Evolutionary conservation across 2,113 vertebrate species (phyloP), one percentile per base, ranked within the genome.

Genomic region (Piprites chloris): DNA sequence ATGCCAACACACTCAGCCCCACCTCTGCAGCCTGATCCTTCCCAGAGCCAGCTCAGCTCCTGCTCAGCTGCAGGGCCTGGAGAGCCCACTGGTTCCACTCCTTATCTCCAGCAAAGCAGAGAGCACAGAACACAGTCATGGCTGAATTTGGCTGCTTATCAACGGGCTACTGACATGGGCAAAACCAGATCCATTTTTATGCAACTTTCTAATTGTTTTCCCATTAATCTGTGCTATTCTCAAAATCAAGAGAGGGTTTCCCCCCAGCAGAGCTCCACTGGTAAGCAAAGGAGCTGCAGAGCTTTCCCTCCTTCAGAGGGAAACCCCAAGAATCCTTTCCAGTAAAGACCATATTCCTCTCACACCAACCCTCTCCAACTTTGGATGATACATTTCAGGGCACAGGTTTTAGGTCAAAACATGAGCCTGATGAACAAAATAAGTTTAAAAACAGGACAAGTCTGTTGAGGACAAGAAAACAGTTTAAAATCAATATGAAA

Each of bases 1-100:
- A 23, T 6, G 30, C 30, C 69, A 67, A 23, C 0, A 3, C 0
- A 1, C 46, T 50, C 50, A 20, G 27, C 6, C 32, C 69, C 59
- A 69, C 5, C 68, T 41, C 68, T 6, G 7, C n/a, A 24, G 2
- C 30, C 61, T 7, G 20, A 6, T 8, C 28, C 10, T 30, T 0
- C 0, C 14, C 55, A 39, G 33, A 72, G 74, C 21, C 81, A 65
- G 58, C 33, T 26, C 71, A 33, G 71, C 49, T 23, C 47, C 58
- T 6, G 17, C 14, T 50, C 81, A 41, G 55, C 82, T 63, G 56
- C 35, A 46, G 35, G 15, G 44, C 35, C 32, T 20, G 32, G 3
- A 23, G 67, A 73, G 65, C 32, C 44, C 46, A 32, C 12, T 1
- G 0, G 1, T 23, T 74, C 39, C n/a, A 58, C 33, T 46, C 21